These are phyloP conservation scores for Urechis unicinctus DNA, from an alignment of 2,888 invertebrate species.

Conservation along the genomic window DNA sequence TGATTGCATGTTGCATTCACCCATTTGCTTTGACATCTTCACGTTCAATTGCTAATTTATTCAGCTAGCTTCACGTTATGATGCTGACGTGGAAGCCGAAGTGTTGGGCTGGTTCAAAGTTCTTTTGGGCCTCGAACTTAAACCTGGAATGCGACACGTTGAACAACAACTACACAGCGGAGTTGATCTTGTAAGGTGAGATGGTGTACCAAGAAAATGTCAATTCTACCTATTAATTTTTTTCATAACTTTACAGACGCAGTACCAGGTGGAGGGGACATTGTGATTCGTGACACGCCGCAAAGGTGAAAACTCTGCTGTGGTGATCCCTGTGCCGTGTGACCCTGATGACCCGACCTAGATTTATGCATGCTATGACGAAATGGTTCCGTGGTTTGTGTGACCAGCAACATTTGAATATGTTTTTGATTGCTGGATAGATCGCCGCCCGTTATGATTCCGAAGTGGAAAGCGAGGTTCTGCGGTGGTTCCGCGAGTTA, in stretches of 20 bases:
- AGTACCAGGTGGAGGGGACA: neutral
- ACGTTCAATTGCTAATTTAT: too few species aligned
- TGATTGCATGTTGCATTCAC: too few species aligned
- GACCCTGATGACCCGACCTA: neutral
- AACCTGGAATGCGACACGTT: constrained; percentile 69
- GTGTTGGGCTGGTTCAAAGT: constrained; percentile 85
- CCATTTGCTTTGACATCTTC: too few species aligned
- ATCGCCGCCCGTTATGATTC: constrained; percentile 97
- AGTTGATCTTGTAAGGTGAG: constrained; percentile 38
- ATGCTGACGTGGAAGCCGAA: constrained; percentile 86
- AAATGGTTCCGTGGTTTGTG: too few species aligned
- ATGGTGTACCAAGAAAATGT: neutral
- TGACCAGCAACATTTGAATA: too few species aligned
- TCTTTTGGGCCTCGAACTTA: constrained; percentile 73
- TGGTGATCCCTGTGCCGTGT: neutral
- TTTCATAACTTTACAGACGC: neutral
- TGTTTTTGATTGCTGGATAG: too few species aligned
- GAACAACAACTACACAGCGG: constrained; percentile 42
- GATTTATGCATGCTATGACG: too few species aligned
- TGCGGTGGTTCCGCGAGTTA: constrained; percentile 85
- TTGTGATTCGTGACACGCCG: neutral
- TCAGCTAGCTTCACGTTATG: constrained; percentile 96
- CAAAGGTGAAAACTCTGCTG: too few species aligned
- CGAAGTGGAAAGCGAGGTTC: constrained; percentile 81
- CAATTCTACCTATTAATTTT: neutral